phyloP scores from a whole-genome alignment of 2,888 invertebrate species.

The Lepidocyrtoides sp. region DNA sequence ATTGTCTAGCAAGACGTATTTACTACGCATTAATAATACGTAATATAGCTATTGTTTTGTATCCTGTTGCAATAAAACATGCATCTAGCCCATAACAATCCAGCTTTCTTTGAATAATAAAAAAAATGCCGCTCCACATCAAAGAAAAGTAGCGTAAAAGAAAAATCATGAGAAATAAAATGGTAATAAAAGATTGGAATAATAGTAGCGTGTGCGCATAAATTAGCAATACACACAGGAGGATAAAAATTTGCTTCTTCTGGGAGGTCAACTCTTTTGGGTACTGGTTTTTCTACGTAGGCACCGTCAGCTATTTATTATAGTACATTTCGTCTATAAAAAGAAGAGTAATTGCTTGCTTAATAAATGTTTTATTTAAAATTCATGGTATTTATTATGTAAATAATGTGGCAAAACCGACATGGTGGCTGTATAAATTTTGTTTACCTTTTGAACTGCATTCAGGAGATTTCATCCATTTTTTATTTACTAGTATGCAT shows the following conservation, averaged over 20 bases:
- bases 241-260: slow-evolving; percentile 42
- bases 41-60: background rate
- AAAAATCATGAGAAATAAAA: slow-evolving; percentile 38
- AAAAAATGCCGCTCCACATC: background rate
- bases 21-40: background rate
- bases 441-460: background rate
- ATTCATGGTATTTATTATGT: background rate
- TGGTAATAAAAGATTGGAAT: slow-evolving; percentile 37
- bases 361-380: background rate
- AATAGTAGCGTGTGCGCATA: slow-evolving; percentile 67
- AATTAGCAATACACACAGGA: slow-evolving; percentile 39
- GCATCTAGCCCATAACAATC: background rate
- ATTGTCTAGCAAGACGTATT: no score
- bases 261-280: slow-evolving; percentile 54
- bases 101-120: background rate
- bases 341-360: background rate
- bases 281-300: slow-evolving; percentile 13
- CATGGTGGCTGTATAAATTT: background rate
- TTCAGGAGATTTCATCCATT: background rate
- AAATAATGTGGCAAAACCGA: background rate
- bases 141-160: background rate
- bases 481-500: background rate
- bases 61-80: background rate
- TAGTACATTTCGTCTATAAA: background rate
- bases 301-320: background rate